Conservation (phyloP, 2,797 vertebrate species). For the Squalus acanthias region DNA sequence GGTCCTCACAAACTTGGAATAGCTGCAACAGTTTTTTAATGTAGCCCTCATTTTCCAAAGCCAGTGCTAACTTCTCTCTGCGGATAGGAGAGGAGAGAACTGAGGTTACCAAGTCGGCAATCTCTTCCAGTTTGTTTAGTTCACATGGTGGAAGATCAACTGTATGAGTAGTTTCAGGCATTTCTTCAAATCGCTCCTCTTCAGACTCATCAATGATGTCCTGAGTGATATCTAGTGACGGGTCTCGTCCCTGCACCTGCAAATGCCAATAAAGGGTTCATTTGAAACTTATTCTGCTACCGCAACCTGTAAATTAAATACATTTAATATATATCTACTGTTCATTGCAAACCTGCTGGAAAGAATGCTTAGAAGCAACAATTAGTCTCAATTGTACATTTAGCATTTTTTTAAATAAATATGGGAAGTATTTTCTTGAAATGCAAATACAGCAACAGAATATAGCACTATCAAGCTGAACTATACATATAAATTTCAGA, state of each 20-base stretch:
- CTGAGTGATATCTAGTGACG: constrained; percentile 93
- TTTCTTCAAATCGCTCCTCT: constrained; percentile 94
- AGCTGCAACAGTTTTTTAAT: constrained; percentile 95
- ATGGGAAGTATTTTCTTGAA: not conserved
- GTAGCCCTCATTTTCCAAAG: constrained; percentile 90
- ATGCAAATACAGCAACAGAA: not conserved
- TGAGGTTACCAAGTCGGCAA: constrained; percentile 93
- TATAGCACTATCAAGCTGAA: not conserved
- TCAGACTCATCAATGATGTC: constrained; percentile 96
- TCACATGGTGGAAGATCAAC: constrained; percentile 93
- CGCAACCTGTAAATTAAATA: not conserved
- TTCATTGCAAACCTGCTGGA: not conserved
- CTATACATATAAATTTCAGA: not conserved
- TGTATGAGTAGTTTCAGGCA: constrained; percentile 89
- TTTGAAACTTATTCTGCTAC: not conserved
- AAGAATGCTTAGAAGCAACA: not conserved
- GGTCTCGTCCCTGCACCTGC: constrained; percentile 96
- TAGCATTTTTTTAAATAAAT: not conserved
- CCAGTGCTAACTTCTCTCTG: constrained; percentile 91
- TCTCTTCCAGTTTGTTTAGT: constrained; percentile 89
- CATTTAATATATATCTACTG: not conserved
- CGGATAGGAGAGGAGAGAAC: constrained; percentile 94
- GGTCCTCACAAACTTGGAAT: constrained; percentile 90
- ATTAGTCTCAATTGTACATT: not conserved
- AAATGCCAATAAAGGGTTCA: constrained; percentile 31